Conservation (phyloP, 2,888 invertebrate species). For the Ceriagrion tenellum region DNA sequence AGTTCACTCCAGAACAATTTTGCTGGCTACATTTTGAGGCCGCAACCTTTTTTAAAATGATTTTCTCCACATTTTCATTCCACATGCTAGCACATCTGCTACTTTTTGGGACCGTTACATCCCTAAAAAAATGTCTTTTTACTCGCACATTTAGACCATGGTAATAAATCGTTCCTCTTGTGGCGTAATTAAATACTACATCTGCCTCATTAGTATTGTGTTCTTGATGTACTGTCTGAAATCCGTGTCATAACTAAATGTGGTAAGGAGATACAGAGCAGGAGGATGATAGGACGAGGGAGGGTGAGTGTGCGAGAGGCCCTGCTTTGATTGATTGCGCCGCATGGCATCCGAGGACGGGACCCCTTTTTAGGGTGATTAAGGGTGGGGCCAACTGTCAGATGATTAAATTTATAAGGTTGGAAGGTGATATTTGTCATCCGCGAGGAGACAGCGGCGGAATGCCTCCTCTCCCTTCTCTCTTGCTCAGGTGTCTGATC, state of each 20-base stretch:
- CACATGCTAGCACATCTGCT: no score
- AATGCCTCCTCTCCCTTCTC: background rate
- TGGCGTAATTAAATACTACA: background rate
- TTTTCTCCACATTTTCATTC: no score
- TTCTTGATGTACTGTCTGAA: background rate
- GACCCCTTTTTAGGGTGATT: slow-evolving; percentile 56
- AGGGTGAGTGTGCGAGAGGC: background rate
- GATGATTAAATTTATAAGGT: slow-evolving; percentile 61
- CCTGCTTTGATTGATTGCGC: slow-evolving; percentile 52
- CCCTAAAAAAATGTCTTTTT: no score
- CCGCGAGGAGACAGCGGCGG: slow-evolving; percentile 37
- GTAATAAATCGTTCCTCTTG: background rate
- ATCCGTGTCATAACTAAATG: slow-evolving; percentile 4
- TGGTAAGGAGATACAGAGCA: background rate
- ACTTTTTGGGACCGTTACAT: no score
- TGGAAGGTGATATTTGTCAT: slow-evolving; percentile 63
- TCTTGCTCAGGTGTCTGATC: slow-evolving; percentile 50
- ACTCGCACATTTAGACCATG: no score
- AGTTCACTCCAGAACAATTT: no score
- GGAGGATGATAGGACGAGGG: no score
- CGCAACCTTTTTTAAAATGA: no score
- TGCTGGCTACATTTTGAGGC: no score
- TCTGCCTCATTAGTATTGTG: background rate
- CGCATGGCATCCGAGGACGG: slow-evolving; percentile 43
- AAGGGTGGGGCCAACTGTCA: slow-evolving; percentile 51